Conservation (phyloP, 2,113 vertebrate genomes). For the Lepisosteus oculatus region DNA sequence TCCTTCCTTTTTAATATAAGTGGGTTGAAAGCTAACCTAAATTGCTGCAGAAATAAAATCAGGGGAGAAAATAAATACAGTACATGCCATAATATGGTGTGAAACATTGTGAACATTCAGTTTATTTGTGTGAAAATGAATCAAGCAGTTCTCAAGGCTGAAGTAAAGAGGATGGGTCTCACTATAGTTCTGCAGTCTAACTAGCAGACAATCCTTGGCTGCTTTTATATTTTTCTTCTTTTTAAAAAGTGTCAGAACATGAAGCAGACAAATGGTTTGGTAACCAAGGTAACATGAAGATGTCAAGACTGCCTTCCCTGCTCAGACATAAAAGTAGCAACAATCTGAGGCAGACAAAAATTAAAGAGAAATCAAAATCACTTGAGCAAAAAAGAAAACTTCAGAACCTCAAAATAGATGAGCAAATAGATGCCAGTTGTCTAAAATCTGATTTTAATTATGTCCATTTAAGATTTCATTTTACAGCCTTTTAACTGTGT, state of each 20-base stretch:
- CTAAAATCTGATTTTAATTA: too few species aligned
- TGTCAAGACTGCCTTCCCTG: conserved; percentile 4
- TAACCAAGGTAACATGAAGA: conserved; percentile 38
- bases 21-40: too few species aligned
- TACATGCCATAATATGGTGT: background rate
- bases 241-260: conserved; percentile 15
- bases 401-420: too few species aligned
- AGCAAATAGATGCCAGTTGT: too few species aligned
- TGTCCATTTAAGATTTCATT: too few species aligned
- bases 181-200: conserved; percentile 4
- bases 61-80: background rate
- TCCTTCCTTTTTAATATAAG: too few species aligned
- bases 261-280: conserved; percentile 25
- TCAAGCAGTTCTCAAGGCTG: too few species aligned
- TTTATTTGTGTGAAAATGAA: too few species aligned
- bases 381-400: background rate
- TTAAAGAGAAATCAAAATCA: background rate
- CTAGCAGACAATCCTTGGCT: background rate
- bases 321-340: background rate
- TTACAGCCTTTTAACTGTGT: too few species aligned
- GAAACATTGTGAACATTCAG: background rate
- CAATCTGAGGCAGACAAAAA: background rate
- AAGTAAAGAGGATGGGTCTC: background rate
- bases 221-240: background rate
- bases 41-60: background rate